A percentile compares a stretch with the other conserved stretches of the same genome.
Conservation (phyloP, 2,797 vertebrate genomes). For the Prunella strophiata region DNA sequence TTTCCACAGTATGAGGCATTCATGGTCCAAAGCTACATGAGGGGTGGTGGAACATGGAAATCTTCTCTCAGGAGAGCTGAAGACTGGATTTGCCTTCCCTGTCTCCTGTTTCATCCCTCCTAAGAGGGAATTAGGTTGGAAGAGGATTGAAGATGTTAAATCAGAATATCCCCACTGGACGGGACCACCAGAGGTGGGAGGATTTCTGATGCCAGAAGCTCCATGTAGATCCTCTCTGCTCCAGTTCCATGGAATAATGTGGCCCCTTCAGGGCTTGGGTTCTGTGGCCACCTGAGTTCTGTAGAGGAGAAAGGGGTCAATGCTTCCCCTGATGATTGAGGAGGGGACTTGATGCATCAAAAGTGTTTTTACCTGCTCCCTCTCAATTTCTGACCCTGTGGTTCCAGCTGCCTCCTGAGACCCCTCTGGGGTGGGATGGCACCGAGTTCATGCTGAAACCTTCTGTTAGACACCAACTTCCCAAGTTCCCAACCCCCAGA, state of each 20-base stretch:
- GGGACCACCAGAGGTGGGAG: no score
- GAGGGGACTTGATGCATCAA: accelerated
- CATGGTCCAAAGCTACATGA: background rate
- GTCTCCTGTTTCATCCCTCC: background rate
- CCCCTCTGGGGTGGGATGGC: background rate
- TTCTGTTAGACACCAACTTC: background rate
- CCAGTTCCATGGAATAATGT: background rate
- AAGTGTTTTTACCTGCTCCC: background rate
- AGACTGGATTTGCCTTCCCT: background rate
- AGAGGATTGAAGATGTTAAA: background rate
- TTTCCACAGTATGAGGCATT: background rate
- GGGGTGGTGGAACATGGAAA: background rate
- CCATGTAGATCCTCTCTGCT: background rate
- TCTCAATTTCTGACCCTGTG: accelerated
- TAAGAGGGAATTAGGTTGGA: background rate
- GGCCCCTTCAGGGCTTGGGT: background rate
- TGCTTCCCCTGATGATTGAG: background rate
- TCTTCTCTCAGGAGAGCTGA: background rate
- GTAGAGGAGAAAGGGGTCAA: background rate
- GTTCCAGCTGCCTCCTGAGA: background rate
- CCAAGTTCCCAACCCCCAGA: background rate
- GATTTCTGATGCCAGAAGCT: background rate
- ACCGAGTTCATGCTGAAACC: background rate
- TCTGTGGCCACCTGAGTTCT: background rate
- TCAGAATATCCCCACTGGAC: background rate